Percentiles rank a stretch among this genome's conserved stretches.
These are phyloP conservation scores for Myiotriccus ornatus DNA, from an alignment of 2,797 vertebrate genomes.

Conservation along the genomic window DNA sequence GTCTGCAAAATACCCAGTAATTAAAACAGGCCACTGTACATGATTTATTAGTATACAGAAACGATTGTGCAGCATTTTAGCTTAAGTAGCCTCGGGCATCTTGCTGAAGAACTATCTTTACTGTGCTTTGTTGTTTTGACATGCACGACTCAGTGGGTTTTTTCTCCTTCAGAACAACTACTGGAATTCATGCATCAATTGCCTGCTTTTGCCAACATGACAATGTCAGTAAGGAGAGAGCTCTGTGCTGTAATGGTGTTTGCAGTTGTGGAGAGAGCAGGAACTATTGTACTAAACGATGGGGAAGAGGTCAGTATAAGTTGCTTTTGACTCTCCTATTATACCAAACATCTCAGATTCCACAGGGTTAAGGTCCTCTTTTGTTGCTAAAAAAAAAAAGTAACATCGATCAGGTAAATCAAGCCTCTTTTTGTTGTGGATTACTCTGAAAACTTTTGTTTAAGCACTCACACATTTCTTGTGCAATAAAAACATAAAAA, in stretches of 20 bases:
- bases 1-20: conserved; percentile 27
- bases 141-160: conserved; percentile 21
- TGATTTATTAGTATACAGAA: conserved; percentile 49
- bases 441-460: background rate
- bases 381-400: background rate
- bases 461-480: background rate
- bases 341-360: background rate
- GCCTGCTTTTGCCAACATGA: conserved; percentile 99
- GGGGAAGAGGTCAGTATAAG: conserved; percentile 91
- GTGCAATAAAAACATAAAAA: background rate
- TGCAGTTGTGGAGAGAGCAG: conserved; percentile 95
- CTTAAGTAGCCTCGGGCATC: conserved; percentile 13
- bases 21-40: conserved; percentile 45
- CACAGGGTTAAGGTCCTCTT: background rate
- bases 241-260: conserved; percentile 99
- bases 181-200: conserved; percentile 99
- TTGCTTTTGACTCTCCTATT: background rate
- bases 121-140: conserved; percentile 42
- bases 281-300: conserved; percentile 95
- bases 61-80: conserved; percentile 42
- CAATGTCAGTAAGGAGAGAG: conserved; percentile 97
- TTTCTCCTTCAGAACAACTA: conserved; percentile 89
- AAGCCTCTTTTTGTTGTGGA: background rate
- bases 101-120: conserved; percentile 43
- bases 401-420: background rate